Evolutionary conservation across 1,140 invertebrate species (phyloP).

Genomic region (Zaprionus nigranus): DNA sequence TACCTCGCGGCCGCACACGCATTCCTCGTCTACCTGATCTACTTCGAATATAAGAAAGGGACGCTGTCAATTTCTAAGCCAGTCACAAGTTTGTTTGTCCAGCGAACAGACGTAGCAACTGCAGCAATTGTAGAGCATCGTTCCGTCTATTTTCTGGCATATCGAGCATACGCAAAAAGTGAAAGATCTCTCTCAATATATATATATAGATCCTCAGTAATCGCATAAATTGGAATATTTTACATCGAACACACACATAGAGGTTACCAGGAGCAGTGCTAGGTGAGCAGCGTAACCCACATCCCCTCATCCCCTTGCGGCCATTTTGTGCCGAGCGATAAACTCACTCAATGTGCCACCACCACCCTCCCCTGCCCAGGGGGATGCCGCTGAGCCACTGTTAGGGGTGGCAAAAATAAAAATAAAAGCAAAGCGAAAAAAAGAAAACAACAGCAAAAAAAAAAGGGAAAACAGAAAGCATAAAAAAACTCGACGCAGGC

Average conservation of each 20-base stretch:
- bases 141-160: not conserved
- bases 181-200: not conserved
- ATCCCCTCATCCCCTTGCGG: not conserved
- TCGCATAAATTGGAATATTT: conserved; percentile 38
- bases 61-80: conserved; percentile 49
- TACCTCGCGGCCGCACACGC: too few relatives aligned
- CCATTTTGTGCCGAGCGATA: conserved; percentile 50
- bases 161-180: not conserved
- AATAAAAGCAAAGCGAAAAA: conserved; percentile 53
- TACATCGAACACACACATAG: not conserved
- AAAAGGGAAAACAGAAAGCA: conserved; percentile 21
- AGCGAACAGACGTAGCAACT: conserved; percentile 45
- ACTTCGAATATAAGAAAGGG: conserved; percentile 56
- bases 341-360: conserved; percentile 63
- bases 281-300: conserved; percentile 37
- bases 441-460: conserved; percentile 27
- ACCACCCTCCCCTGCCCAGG: conserved; percentile 11
- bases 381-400: conserved; percentile 7
- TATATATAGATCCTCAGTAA: not conserved
- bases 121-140: not conserved
- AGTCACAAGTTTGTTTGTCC: conserved; percentile 55
- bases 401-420: conserved; percentile 72
- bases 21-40: conserved; percentile 50
- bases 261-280: conserved; percentile 15
- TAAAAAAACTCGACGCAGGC: conserved; percentile 70